Conservation (phyloP, 2,888 invertebrate species). For the Cheiracanthium punctorium region DNA sequence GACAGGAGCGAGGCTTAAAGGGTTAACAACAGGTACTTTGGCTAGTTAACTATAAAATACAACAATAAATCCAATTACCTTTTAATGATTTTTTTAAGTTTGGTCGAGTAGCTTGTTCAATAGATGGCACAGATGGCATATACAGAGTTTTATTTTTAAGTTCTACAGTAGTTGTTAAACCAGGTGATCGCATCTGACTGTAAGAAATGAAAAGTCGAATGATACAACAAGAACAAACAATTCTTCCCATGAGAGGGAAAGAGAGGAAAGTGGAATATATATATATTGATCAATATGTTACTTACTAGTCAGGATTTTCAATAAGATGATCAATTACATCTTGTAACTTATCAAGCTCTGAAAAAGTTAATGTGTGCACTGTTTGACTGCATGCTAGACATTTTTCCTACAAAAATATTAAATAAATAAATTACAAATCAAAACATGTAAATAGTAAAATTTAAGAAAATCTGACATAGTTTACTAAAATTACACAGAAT, state of each 20-base stretch:
- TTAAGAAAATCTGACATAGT: too few species aligned
- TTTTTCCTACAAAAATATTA: constrained; percentile 77
- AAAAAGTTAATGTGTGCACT: constrained; percentile 73
- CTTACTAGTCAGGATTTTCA: constrained; percentile 83
- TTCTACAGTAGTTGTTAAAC: constrained; percentile 85
- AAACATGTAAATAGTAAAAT: too few species aligned
- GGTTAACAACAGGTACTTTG: too few species aligned
- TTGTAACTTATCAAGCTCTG: constrained; percentile 82
- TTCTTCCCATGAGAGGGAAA: too few species aligned
- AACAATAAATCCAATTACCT: too few species aligned
- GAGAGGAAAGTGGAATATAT: too few species aligned
- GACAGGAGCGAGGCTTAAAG: too few species aligned
- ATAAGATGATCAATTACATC: constrained; percentile 88
- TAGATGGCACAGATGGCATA: constrained; percentile 92
- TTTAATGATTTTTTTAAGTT: constrained; percentile 91
- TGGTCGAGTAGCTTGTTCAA: constrained; percentile 90
- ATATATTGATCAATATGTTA: constrained; percentile 2
- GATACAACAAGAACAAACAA: not conserved
- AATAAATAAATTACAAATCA: not conserved
- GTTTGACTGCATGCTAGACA: constrained; percentile 91
- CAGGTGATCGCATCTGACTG: constrained; percentile 91
- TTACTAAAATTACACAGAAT: too few species aligned
- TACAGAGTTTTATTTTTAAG: constrained; percentile 94
- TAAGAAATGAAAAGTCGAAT: not conserved
- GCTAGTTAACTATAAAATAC: too few species aligned